Conservation (phyloP, 1,140 invertebrate genomes). For the Coenobita brevimanus region DNA sequence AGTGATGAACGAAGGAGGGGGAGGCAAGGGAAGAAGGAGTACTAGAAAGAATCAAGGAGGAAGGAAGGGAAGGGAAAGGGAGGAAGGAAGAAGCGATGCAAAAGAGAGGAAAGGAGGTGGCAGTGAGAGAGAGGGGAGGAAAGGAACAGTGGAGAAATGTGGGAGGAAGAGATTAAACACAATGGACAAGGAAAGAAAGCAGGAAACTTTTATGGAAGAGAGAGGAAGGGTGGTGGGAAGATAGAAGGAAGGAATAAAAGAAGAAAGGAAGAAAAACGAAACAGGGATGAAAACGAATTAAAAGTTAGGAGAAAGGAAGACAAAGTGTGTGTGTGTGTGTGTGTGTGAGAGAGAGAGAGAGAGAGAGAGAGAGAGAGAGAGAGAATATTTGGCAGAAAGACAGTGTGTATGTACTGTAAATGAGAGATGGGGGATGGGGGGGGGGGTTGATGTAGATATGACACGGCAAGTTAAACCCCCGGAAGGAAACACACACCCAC, state of each 20-base stretch:
- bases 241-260: background rate
- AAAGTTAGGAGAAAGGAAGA: background rate
- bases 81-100: background rate
- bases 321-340: background rate
- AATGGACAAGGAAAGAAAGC: background rate
- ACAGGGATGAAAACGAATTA: background rate
- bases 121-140: background rate
- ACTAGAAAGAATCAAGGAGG: background rate
- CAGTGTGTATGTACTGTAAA: background rate
- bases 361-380: background rate
- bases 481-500: slow-evolving; percentile 1
- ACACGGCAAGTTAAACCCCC: no score
- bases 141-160: background rate
- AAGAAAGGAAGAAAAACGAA: background rate
- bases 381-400: background rate
- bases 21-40: no score
- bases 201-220: background rate
- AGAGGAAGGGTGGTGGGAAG: background rate
- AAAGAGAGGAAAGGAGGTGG: background rate
- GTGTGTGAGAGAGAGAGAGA: background rate
- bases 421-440: background rate
- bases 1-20: background rate
- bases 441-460: no score
- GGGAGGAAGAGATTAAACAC: background rate
- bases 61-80: background rate